These are phyloP conservation scores for Ia io DNA, from an alignment of 2,113 vertebrate species.

Conservation along the genomic window DNA sequence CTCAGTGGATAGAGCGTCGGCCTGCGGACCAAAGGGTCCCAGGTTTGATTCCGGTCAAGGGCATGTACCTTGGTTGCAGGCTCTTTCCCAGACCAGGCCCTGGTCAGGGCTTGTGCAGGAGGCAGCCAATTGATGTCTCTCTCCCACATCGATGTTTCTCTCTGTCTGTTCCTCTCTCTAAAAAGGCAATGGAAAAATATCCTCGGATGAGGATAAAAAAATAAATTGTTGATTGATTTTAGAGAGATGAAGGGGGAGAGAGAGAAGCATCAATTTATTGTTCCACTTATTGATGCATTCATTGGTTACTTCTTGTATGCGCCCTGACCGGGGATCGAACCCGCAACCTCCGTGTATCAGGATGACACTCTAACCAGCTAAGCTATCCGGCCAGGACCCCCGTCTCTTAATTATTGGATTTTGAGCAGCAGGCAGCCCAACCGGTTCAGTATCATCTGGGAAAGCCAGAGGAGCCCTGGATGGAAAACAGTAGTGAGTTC, in stretches of 20 bases:
- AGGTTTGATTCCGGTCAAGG: no score
- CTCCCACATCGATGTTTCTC: background rate
- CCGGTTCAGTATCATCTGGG: background rate
- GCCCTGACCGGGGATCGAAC: background rate
- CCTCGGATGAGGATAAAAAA: no score
- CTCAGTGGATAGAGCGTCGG: no score
- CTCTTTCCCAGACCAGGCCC: no score
- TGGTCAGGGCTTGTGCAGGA: no score
- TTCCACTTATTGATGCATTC: background rate
- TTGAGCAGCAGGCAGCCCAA: background rate
- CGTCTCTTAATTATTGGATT: background rate
- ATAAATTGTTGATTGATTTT: background rate
- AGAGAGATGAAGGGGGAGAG: background rate
- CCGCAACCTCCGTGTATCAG: background rate
- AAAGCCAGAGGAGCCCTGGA: background rate
- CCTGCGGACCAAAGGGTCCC: no score
- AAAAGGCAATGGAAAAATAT: no score
- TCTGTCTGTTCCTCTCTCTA: background rate
- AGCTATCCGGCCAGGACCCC: background rate
- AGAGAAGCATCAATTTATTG: background rate
- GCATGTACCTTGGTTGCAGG: no score
- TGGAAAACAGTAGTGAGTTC: fast-evolving
- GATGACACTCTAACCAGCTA: background rate
- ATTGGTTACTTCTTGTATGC: background rate
- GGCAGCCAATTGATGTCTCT: no score